Base-by-base conservation (phyloP, 2,797 vertebrate genomes). In the Astyanax mexicanus region DNA sequence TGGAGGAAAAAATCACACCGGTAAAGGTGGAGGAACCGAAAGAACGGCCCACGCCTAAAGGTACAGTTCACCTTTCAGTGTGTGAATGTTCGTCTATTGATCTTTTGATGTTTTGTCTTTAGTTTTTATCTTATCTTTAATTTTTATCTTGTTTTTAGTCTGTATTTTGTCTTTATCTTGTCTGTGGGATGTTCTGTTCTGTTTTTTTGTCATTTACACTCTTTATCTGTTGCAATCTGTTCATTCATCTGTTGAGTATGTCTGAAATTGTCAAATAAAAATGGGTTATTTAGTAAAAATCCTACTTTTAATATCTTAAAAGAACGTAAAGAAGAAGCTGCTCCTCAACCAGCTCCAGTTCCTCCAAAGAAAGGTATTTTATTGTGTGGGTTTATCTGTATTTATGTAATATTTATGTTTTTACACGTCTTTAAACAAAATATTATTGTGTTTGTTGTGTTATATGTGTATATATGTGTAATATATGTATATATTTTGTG, bases 1-100 rank as follows among this genome's bases (percentile, higher is more conserved):
- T 91, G 78, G 89, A 92, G 74, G 91, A 93, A 81, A 88, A 84
- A 81, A 77, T 91, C 80, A 52, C 84, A 55, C 83, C 86, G 51
- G 78, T 83, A 79, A 85, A 77, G 79, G 83, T 90, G 21, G 81
- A 90, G 61, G 88, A 92, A 57, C 73, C 80, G 85, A 89, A 84
- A 82, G 84, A 90, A 21, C 67, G 47, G 62, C 67, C 84, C 67
- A 9, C 64, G 78, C 55, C 75, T 23, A 87, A 88, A 94, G 92
- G 94, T 95, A 93, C 81, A 84, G 72, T 68, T n/a, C n/a, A n/a
- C n/a, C n/a, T n/a, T n/a, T n/a, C n/a, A n/a, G n/a, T n/a, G n/a
- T 42, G 44, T 67, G 8, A 74, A 61, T 54, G 45, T 42, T 35
- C 25, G 58, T 27, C 25, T 55, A 3, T 3, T 58, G 61, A 4